These are phyloP conservation scores for Coluber constrictor DNA, from an alignment of 2,797 vertebrate species.

Conservation along the genomic window DNA sequence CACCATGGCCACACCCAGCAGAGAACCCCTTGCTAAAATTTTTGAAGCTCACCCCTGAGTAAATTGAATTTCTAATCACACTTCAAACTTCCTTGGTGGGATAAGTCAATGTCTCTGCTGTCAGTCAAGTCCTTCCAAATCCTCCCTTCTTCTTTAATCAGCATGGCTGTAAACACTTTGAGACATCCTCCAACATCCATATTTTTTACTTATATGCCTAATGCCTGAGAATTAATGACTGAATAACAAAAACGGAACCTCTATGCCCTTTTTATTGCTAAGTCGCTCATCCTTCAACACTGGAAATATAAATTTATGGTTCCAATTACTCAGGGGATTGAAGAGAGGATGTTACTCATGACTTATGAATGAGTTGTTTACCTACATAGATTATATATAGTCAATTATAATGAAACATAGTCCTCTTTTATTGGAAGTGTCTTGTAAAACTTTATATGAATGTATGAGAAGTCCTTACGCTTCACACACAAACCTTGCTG, in stretches of 20 bases:
- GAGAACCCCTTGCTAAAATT: too few species aligned
- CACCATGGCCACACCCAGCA: too few species aligned
- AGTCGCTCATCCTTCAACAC: background rate
- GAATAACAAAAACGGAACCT: background rate
- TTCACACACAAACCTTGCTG: background rate
- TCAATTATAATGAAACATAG: background rate
- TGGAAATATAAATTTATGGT: background rate
- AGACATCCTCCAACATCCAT: background rate
- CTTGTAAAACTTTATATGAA: background rate
- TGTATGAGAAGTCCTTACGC: background rate
- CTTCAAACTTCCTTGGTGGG: background rate
- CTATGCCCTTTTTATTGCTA: background rate
- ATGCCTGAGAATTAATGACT: background rate
- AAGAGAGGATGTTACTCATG: background rate
- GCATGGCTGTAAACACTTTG: background rate
- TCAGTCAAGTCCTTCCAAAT: background rate
- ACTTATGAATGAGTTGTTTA: background rate
- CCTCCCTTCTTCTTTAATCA: background rate
- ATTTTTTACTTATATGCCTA: background rate
- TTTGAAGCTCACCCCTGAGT: too few species aligned
- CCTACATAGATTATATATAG: background rate
- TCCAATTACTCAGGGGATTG: background rate
- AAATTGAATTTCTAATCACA: too few species aligned
- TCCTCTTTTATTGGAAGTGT: background rate
- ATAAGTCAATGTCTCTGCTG: background rate